Percentiles rank a stretch among this genome's conserved stretches.
phyloP scores from a whole-genome alignment of 2,797 vertebrate species.

The Lacerta agilis region DNA sequence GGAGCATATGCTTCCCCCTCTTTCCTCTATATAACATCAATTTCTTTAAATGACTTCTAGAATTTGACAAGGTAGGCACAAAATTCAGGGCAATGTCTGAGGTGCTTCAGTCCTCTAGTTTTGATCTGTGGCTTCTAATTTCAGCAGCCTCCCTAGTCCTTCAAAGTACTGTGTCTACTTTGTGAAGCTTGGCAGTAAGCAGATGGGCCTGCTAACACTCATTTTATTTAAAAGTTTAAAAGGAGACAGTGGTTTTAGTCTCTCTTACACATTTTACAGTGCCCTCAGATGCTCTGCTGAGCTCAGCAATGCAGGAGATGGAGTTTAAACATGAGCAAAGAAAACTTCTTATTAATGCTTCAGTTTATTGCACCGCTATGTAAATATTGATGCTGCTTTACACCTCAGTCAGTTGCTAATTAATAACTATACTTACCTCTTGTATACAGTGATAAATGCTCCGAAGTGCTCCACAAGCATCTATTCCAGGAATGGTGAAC shows the following conservation, averaged over 20 bases:
- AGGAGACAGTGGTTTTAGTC: neutral
- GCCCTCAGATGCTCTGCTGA: neutral
- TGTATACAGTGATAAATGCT: neutral
- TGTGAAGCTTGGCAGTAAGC: neutral
- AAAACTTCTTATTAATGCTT: neutral
- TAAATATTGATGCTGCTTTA: neutral
- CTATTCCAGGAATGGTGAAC: too few relatives aligned
- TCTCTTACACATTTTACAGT: neutral
- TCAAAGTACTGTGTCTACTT: neutral
- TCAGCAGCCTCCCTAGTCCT: neutral
- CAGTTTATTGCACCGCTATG: neutral
- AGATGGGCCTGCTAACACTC: neutral
- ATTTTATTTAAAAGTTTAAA: neutral
- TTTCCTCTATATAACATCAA: neutral
- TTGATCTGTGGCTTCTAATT: neutral
- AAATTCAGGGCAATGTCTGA: neutral
- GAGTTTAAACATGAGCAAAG: accelerated
- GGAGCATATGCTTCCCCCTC: too few relatives aligned
- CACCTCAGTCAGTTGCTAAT: neutral
- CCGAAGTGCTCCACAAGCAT: neutral
- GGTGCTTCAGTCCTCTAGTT: neutral
- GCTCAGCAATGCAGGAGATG: neutral
- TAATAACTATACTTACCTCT: neutral
- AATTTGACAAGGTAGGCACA: neutral
- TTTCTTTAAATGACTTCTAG: neutral